Conservation (phyloP, 2,113 vertebrate species). For the Ia io region DNA sequence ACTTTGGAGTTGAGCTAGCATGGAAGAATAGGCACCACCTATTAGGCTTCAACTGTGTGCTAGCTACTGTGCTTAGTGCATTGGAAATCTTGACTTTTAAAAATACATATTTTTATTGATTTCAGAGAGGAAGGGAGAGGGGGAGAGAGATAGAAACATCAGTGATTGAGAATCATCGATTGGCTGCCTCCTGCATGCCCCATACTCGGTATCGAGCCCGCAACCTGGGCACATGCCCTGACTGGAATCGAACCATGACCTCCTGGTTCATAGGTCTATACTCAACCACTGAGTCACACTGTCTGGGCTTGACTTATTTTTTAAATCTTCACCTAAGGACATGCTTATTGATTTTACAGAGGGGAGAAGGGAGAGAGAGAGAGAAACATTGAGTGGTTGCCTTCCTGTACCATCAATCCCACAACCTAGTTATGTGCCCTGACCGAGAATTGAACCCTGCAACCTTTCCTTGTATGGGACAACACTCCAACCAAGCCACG, state of each 20-base stretch:
- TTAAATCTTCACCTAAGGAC: no score
- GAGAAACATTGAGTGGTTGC: not conserved
- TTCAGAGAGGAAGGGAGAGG: not conserved
- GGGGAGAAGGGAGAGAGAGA: not conserved
- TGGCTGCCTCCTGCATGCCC: no score
- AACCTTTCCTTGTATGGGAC: not conserved
- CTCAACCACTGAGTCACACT: no score
- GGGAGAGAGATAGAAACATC: no score
- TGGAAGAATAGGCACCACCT: conserved; percentile 29
- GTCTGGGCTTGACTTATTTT: no score
- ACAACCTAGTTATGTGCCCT: not conserved
- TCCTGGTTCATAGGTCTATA: no score
- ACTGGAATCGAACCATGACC: no score
- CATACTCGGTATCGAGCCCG: no score
- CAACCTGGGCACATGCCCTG: no score
- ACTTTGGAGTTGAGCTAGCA: conserved; percentile 27
- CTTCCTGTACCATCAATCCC: not conserved
- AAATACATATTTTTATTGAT: not conserved
- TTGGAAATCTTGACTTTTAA: conserved; percentile 7
- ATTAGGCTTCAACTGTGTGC: conserved; percentile 51
- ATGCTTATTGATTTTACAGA: not conserved
- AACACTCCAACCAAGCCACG: not conserved
- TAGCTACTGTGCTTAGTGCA: conserved; percentile 27
- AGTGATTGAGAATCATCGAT: no score
- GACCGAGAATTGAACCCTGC: not conserved